Evolutionary conservation across 1,140 invertebrate species (phyloP).

Genomic region (Coelopa frigida): DNA sequence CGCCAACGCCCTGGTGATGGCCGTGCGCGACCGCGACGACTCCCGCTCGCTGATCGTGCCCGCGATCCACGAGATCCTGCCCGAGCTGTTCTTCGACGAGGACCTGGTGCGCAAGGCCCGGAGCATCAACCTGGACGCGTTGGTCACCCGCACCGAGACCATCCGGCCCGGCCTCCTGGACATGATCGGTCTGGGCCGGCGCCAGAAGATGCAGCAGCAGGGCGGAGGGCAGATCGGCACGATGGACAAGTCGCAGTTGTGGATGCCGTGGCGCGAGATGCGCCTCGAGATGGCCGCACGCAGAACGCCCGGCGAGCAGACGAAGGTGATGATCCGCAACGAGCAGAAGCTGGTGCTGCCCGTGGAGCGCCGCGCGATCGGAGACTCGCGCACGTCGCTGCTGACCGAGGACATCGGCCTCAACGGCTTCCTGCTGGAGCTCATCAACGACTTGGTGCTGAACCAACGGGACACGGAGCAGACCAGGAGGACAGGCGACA

Average conservation of each 20-base stretch:
- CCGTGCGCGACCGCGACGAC: slow-evolving; percentile 27
- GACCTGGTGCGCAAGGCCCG: slow-evolving; percentile 17
- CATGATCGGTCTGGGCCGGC: slow-evolving; percentile 16
- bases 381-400: no score
- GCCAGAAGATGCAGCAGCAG: slow-evolving; percentile 4
- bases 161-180: slow-evolving; percentile 20
- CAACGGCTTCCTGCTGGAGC: slow-evolving; percentile 24
- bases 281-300: slow-evolving; percentile 21
- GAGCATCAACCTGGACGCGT: slow-evolving; percentile 1
- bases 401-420: slow-evolving; percentile 33
- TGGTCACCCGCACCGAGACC: slow-evolving; percentile 6
- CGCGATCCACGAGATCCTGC: slow-evolving; percentile 29
- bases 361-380: background rate
- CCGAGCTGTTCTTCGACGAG: slow-evolving; percentile 24
- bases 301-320: slow-evolving; percentile 1
- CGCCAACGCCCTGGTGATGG: slow-evolving; percentile 24
- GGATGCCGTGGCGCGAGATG: slow-evolving; percentile 31
- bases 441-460: slow-evolving; percentile 27
- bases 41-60: slow-evolving; percentile 26
- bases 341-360: slow-evolving; percentile 11
- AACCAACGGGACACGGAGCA: background rate
- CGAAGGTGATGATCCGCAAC: slow-evolving; percentile 11
- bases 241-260: slow-evolving; percentile 5
- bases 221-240: background rate
- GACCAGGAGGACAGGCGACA: background rate